These are phyloP conservation scores for Bruchidius siliquastri DNA, from an alignment of 2,888 invertebrate species.

Conservation along the genomic window DNA sequence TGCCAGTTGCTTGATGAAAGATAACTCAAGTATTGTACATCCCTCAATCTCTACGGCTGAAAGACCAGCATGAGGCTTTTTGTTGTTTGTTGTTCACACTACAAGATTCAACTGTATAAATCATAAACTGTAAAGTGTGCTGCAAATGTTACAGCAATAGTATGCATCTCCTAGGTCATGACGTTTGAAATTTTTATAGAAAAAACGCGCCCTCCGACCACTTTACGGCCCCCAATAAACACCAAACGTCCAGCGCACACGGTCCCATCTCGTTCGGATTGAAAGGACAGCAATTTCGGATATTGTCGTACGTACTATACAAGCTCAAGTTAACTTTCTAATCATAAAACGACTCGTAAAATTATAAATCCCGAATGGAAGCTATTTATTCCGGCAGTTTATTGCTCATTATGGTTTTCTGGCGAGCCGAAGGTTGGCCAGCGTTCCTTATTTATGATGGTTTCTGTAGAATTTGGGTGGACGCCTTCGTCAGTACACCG, in stretches of 20 bases:
- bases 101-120: no score
- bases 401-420: constrained; percentile 3
- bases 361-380: constrained; percentile 9
- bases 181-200: background rate
- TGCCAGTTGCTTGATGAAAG: no score
- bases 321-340: constrained; percentile 15
- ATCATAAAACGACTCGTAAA: constrained; percentile 15
- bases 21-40: no score
- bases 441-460: background rate
- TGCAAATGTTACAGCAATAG: no score
- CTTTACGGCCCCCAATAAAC: background rate
- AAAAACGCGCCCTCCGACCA: background rate
- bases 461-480: background rate
- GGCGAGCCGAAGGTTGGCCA: background rate
- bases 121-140: no score
- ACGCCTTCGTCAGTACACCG: background rate
- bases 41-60: no score
- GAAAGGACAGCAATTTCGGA: background rate
- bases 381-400: background rate
- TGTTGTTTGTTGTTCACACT: no score
- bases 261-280: background rate
- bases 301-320: background rate
- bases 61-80: no score
- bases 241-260: background rate
- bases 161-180: background rate